Conservation (phyloP, 2,113 vertebrate species). For the Poeciliopsis turrubarensis region DNA sequence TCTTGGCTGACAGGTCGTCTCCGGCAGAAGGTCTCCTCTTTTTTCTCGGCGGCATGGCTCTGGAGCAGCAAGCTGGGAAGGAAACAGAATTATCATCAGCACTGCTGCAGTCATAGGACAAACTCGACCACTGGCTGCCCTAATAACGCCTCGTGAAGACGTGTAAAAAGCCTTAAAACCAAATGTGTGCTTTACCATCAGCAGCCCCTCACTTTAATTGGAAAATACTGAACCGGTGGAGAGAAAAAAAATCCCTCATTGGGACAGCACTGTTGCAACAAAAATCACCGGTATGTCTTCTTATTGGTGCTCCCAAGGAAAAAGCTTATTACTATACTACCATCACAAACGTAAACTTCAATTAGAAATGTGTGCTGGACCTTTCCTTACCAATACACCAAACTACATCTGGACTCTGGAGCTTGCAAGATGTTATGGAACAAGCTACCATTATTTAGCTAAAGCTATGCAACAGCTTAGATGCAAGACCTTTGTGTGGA, state of each 20-base stretch:
- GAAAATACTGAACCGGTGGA: no score
- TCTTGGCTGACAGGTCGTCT: slow-evolving; percentile 97
- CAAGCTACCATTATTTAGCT: no score
- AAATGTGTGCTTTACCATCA: neutral
- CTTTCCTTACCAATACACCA: no score
- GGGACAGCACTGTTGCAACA: no score
- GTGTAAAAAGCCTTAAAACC: neutral
- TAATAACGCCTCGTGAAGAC: neutral
- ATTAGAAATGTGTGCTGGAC: neutral
- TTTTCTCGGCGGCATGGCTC: slow-evolving; percentile 99
- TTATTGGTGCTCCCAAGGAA: neutral
- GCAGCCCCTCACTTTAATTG: no score
- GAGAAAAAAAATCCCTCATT: no score
- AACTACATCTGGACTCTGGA: no score
- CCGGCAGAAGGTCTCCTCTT: slow-evolving; percentile 98
- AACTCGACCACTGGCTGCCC: neutral
- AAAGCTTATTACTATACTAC: neutral
- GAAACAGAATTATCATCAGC: neutral
- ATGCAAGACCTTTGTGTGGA: no score
- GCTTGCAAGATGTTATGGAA: no score
- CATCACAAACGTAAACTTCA: neutral
- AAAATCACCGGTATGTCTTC: neutral
- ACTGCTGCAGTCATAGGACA: neutral
- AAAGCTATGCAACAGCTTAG: no score
- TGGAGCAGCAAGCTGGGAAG: slow-evolving; percentile 90